phyloP scores from a whole-genome alignment of 2,888 invertebrate genomes.

The Boloria selene region DNA sequence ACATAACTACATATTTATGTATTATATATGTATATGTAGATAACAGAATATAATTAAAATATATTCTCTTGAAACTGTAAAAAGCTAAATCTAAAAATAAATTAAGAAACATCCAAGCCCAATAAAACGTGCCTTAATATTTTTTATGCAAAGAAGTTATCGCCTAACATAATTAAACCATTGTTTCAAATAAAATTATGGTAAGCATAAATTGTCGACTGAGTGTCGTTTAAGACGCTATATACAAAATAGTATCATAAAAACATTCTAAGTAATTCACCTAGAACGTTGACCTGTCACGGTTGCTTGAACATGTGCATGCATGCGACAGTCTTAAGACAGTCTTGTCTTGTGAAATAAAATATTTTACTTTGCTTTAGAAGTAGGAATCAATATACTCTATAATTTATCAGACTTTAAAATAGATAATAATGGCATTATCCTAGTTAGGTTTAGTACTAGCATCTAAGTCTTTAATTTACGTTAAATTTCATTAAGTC shows the following conservation, averaged over 20 bases:
- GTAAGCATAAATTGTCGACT: conserved; percentile 67
- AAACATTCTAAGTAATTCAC: conserved; percentile 62
- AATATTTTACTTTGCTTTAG: too few species aligned
- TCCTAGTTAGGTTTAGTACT: too few species aligned
- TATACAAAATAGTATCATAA: conserved; percentile 78
- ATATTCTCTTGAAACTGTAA: neutral
- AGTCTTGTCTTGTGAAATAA: too few species aligned
- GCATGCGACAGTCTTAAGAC: neutral
- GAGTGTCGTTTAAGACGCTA: conserved; percentile 65
- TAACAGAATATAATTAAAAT: neutral
- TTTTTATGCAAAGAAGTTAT: conserved; percentile 70
- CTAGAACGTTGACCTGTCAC: conserved; percentile 47
- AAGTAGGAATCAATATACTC: too few species aligned
- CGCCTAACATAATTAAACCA: conserved; percentile 77
- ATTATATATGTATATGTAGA: neutral
- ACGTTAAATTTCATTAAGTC: too few species aligned
- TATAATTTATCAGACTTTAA: too few species aligned
- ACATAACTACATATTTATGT: too few species aligned
- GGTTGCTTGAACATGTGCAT: conserved; percentile 25
- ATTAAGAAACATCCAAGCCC: conserved; percentile 24
- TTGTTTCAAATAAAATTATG: conserved; percentile 75
- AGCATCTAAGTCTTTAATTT: too few species aligned
- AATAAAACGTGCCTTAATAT: conserved; percentile 47
- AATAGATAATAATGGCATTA: neutral
- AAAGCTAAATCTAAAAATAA: neutral